Percentiles rank a stretch among this genome's conserved stretches.
Conservation (phyloP, 1,140 invertebrate species). For the Drosophila sechellia region DNA sequence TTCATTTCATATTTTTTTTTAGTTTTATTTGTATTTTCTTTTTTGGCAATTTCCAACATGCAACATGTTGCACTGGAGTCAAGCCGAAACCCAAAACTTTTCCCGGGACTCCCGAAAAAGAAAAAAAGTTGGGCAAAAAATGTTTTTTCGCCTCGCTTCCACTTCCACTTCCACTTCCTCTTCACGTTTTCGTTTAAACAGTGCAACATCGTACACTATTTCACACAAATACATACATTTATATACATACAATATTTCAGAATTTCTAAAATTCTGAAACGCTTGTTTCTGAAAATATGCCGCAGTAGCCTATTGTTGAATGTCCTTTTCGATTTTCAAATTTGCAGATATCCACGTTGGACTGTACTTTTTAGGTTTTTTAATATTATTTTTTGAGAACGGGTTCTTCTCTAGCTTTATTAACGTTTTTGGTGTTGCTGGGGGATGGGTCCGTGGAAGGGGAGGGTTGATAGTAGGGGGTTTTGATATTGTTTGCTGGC, state of each 20-base stretch:
- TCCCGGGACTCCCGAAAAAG: constrained; percentile 12
- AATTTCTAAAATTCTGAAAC: too few relatives aligned
- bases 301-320: too few relatives aligned
- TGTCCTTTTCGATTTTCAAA: neutral
- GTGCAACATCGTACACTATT: neutral
- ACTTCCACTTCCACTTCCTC: constrained; percentile 10
- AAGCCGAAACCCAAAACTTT: constrained; percentile 64
- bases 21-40: neutral
- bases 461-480: neutral
- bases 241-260: too few relatives aligned
- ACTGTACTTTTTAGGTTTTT: constrained; percentile 34
- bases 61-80: constrained; percentile 78
- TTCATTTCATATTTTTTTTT: constrained; percentile 28
- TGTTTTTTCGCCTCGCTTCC: constrained; percentile 36
- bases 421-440: constrained; percentile 54
- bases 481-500: constrained; percentile 61
- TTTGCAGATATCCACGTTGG: neutral
- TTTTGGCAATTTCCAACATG: constrained; percentile 68
- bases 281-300: too few relatives aligned
- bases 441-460: neutral
- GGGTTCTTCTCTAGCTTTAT: constrained; percentile 56
- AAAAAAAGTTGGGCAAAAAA: constrained; percentile 19
- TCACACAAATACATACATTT: neutral
- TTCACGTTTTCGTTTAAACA: constrained; percentile 35
- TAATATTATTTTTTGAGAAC: constrained; percentile 6